Evolutionary conservation across 2,113 vertebrate species (phyloP), one percentile per base, ranked within the genome.

Genomic region (Calidris pygmaea): DNA sequence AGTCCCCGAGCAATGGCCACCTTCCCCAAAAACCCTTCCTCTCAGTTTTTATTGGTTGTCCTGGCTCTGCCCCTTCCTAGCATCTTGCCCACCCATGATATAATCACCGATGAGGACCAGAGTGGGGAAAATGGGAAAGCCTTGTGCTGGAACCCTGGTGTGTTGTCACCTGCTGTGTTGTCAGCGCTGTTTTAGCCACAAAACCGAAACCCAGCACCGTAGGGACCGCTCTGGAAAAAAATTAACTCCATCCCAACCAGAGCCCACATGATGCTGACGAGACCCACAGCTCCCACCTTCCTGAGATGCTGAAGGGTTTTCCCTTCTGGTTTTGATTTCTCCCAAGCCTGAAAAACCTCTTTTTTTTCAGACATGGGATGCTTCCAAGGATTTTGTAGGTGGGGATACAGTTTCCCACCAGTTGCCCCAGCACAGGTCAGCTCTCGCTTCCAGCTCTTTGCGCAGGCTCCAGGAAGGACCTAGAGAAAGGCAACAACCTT

Each of bases 11-110:
- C 20, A n/a, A 9, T 3, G 5, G 16, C 58, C 29, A 9, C 80
- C 18, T 29, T 81, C 19, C 45, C 55, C 6, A 55, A 35, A 66
- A n/a, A 2, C 10, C 0, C 45, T 9, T 48, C 18, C 32, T 11
- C 12, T 52, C 22, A 8, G 0, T 18, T 60, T 74, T 60, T 12
- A 6, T 6, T n/a, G 10, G 22, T 10, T n/a, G 1, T 6, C 10
- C 7, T 12, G 47, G 70, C 32, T 60, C 21, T 71, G 35, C 10
- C 52, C 24, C 6, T 50, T 75, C 86, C 83, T 19, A 67, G 9
- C 35, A 60, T 70, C 32, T 39, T 39, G 32, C n/a, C 43, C n/a
- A 9, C 8, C 52, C 4, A 0, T 5, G 39, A 48, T 7, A 10
- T 66, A 6, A 11, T 63, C 32, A 3, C 3, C 48, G 7, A 10